phyloP scores from a whole-genome alignment of 2,797 vertebrate genomes.

The Sebastes iracundus region DNA sequence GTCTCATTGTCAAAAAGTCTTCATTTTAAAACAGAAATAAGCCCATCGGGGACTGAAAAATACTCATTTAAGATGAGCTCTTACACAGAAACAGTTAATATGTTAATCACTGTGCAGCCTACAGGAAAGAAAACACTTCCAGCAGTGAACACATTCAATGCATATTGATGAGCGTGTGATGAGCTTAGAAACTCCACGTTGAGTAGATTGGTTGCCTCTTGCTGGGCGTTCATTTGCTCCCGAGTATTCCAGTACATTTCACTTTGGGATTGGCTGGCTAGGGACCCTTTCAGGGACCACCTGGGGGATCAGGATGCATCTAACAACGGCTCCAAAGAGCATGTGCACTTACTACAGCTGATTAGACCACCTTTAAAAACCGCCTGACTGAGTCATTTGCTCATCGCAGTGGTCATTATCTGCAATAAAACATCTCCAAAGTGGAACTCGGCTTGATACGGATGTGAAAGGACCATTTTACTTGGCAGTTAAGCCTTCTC shows the following conservation, averaged over 20 bases:
- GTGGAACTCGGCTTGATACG: constrained; percentile 10
- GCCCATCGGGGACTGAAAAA: not conserved
- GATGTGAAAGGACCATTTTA: constrained; percentile 4
- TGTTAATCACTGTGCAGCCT: constrained; percentile 41
- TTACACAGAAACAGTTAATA: constrained; percentile 20
- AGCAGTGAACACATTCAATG: constrained; percentile 8
- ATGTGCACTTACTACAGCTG: constrained; percentile 14
- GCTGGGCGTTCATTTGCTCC: constrained; percentile 41
- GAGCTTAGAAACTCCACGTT: constrained; percentile 26
- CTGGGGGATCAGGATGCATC: constrained; percentile 24
- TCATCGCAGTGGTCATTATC: constrained; percentile 8
- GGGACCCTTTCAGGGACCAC: constrained; percentile 28
- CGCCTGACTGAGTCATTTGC: constrained; percentile 5
- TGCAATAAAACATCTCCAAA: constrained; percentile 30
- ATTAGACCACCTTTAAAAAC: constrained; percentile 33
- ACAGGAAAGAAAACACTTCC: constrained; percentile 27
- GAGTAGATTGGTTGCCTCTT: constrained; percentile 6
- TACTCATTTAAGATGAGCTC: constrained; percentile 7
- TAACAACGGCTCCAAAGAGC: not conserved
- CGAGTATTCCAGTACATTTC: constrained; percentile 44
- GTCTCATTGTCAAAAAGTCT: not conserved
- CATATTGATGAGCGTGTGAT: constrained; percentile 34
- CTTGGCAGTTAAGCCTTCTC: constrained; percentile 13
- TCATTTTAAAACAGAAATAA: constrained; percentile 4
- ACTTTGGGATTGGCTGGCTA: constrained; percentile 12